phyloP scores from a whole-genome alignment of 2,888 invertebrate species.

The Mesochorus sp. region DNA sequence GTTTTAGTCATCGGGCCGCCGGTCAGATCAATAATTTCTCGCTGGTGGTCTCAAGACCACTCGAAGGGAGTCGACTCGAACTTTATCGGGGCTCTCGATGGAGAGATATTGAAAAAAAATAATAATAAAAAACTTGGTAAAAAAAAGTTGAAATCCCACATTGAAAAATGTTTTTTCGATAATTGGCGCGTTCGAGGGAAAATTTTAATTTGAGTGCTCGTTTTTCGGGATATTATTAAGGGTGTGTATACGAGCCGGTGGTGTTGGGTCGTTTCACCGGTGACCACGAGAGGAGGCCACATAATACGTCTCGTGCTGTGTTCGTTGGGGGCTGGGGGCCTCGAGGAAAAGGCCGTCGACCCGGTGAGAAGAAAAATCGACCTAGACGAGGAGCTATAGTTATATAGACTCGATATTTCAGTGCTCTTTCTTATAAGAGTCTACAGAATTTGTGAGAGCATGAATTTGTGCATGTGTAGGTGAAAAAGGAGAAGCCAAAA shows the following conservation, averaged over 20 bases:
- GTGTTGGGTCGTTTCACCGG: conserved; percentile 25
- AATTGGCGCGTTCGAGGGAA: background rate
- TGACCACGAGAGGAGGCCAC: conserved; percentile 19
- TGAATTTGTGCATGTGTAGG: no score
- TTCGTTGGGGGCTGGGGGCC: background rate
- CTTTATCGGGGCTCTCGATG: conserved; percentile 33
- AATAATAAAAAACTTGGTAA: conserved; percentile 4
- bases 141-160: background rate
- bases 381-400: conserved; percentile 1
- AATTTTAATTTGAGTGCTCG: no score
- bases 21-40: conserved; percentile 70
- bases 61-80: background rate
- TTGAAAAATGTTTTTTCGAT: background rate
- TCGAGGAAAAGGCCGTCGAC: conserved; percentile 47
- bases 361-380: conserved; percentile 53
- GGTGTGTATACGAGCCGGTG: background rate
- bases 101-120: conserved; percentile 16
- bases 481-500: no score
- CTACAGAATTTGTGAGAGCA: no score
- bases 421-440: no score
- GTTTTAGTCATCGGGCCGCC: conserved; percentile 61
- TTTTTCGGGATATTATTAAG: background rate
- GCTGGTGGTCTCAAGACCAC: conserved; percentile 39
- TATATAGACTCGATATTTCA: no score
- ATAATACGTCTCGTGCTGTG: conserved; percentile 19